Conservation (phyloP, 2,113 vertebrate species). For the Saimiri boliviensis region DNA sequence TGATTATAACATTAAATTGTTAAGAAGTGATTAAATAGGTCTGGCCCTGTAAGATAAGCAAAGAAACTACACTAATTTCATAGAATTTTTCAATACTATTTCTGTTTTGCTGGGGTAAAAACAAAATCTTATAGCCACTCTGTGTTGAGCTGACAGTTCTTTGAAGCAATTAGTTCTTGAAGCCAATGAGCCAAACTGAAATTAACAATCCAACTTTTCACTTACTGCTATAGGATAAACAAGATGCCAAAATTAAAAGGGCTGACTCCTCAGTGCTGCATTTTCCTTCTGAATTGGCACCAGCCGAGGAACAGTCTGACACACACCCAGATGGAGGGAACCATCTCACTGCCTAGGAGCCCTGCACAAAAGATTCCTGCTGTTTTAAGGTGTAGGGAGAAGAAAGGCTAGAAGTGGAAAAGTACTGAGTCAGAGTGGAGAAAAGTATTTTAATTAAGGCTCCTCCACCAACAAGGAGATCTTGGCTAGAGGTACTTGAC, state of each 20-base stretch:
- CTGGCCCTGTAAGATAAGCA: not conserved
- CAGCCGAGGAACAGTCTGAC: not conserved
- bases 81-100: not conserved
- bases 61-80: not conserved
- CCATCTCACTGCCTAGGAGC: not conserved
- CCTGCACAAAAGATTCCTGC: not conserved
- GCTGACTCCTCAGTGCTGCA: not conserved
- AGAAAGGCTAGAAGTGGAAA: not conserved
- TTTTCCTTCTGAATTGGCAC: not conserved
- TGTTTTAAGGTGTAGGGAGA: not conserved
- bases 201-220: not conserved
- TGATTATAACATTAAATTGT: constrained; percentile 22
- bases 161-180: not conserved
- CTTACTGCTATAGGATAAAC: not conserved
- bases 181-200: not conserved
- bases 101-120: constrained; percentile 11
- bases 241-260: not conserved
- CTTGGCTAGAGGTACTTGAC: not conserved
- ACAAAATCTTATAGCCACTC: not conserved
- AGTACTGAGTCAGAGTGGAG: not conserved
- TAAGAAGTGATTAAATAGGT: not conserved
- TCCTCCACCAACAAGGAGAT: not conserved
- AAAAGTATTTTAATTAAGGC: not conserved
- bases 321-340: not conserved
- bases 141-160: not conserved